Conservation (phyloP, 2,888 invertebrate genomes). For the Argyresthia albistria region DNA sequence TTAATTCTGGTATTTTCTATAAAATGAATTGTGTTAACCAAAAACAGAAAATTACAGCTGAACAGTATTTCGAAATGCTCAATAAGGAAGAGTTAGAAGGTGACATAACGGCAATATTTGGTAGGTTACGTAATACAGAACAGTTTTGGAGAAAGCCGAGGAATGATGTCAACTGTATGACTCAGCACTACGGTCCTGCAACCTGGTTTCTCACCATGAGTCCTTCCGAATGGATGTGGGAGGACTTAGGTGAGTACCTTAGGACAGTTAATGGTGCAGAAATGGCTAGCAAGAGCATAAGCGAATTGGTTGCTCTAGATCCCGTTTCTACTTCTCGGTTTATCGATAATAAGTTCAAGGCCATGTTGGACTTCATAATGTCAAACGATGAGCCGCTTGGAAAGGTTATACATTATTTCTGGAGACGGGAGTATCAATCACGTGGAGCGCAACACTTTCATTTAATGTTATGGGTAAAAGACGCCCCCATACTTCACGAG, state of each 20-base stretch:
- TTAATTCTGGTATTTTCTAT: conserved; percentile 19
- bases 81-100: conserved; percentile 20
- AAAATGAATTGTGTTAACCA: conserved; percentile 18
- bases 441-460: conserved; percentile 21
- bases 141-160: conserved; percentile 18
- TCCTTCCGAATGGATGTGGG: conserved; percentile 18
- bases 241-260: conserved; percentile 20
- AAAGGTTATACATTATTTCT: conserved; percentile 18
- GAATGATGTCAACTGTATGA: conserved; percentile 19
- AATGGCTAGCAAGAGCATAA: conserved; percentile 17
- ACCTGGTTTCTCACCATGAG: conserved; percentile 17
- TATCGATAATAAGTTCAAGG: conserved; percentile 22
- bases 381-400: conserved; percentile 17
- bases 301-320: conserved; percentile 23
- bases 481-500: conserved; percentile 17
- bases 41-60: conserved; percentile 16
- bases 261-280: conserved; percentile 17
- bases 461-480: conserved; percentile 23
- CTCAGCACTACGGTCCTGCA: conserved; percentile 15
- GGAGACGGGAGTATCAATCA: conserved; percentile 21
- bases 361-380: conserved; percentile 22
- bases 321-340: conserved; percentile 24
- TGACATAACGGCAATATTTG: conserved; percentile 19
- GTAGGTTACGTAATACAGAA: conserved; percentile 19
- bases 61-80: conserved; percentile 17